These are phyloP conservation scores for Chlamydotis undulata DNA, from an alignment of 2,113 vertebrate species.

Conservation along the genomic window DNA sequence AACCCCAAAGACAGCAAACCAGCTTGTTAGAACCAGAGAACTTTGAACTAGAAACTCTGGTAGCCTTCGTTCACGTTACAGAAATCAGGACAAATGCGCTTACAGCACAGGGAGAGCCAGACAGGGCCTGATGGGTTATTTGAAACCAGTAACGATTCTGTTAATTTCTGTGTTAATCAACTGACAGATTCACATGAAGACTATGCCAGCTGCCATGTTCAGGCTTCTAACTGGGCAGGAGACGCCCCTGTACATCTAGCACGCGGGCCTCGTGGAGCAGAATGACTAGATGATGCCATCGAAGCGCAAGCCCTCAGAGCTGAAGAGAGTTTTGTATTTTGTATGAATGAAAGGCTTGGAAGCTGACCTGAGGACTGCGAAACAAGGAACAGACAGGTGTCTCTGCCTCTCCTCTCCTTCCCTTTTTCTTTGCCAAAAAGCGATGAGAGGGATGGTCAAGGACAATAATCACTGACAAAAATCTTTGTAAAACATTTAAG, in stretches of 20 bases:
- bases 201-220: constrained; percentile 99
- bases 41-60: background rate
- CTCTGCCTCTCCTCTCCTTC: constrained; percentile 56
- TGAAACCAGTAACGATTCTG: background rate
- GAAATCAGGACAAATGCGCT: background rate
- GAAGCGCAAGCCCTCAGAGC: background rate
- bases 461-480: constrained; percentile 56
- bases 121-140: background rate
- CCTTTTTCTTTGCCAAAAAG: constrained; percentile 60
- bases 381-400: constrained; percentile 50
- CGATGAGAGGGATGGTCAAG: constrained; percentile 51
- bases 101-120: background rate
- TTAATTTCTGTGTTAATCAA: background rate
- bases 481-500: constrained; percentile 53
- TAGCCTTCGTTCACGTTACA: background rate
- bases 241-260: constrained; percentile 95
- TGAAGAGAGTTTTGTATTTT: constrained; percentile 61
- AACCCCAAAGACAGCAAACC: background rate
- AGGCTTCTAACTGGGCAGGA: constrained; percentile 98
- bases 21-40: background rate
- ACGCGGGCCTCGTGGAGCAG: background rate
- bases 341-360: constrained; percentile 47
- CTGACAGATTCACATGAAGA: constrained; percentile 98
- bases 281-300: background rate
- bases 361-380: constrained; percentile 36